Percentiles rank a stretch among this genome's conserved stretches.
Conservation (phyloP, 2,888 invertebrate genomes). For the Isoperla grammatica region DNA sequence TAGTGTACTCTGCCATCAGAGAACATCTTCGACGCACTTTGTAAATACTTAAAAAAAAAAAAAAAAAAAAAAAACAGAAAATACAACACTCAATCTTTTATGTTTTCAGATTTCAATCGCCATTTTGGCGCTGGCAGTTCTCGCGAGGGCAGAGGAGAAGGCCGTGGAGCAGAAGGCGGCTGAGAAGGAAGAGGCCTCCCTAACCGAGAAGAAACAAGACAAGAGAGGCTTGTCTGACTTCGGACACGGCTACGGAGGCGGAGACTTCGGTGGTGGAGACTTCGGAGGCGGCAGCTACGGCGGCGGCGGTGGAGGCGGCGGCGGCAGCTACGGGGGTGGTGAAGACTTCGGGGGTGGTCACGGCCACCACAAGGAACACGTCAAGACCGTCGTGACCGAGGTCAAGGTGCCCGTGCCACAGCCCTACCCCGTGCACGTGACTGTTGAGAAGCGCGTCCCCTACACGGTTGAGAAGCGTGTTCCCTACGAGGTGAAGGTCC, state of each 20-base stretch:
- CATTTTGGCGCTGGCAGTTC: constrained; percentile 3
- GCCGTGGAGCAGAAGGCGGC: constrained; percentile 10
- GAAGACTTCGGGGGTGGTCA: background rate
- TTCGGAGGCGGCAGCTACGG: constrained; percentile 2
- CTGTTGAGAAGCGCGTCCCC: constrained; percentile 63
- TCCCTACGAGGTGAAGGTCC: constrained; percentile 40
- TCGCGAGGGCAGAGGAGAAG: background rate
- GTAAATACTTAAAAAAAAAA: too few species aligned
- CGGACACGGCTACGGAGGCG: constrained; percentile 19
- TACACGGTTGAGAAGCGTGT: constrained; percentile 64
- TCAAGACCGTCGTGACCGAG: constrained; percentile 54
- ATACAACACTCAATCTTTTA: too few species aligned
- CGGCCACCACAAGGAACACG: constrained; percentile 19
- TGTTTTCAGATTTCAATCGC: background rate
- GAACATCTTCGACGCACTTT: too few species aligned
- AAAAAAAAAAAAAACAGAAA: too few species aligned
- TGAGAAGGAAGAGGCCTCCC: background rate
- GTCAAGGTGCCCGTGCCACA: constrained; percentile 68
- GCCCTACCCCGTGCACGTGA: constrained; percentile 54
- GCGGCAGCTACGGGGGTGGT: background rate
- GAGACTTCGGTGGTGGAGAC: background rate
- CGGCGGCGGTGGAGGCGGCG: background rate
- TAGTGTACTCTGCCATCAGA: too few species aligned
- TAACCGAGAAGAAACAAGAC: constrained; percentile 18
- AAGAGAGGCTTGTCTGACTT: constrained; percentile 23